Percentiles rank a stretch among this genome's conserved stretches.
Conservation (phyloP, 1,140 invertebrate genomes). For the Parasteatoda tepidariorum region DNA sequence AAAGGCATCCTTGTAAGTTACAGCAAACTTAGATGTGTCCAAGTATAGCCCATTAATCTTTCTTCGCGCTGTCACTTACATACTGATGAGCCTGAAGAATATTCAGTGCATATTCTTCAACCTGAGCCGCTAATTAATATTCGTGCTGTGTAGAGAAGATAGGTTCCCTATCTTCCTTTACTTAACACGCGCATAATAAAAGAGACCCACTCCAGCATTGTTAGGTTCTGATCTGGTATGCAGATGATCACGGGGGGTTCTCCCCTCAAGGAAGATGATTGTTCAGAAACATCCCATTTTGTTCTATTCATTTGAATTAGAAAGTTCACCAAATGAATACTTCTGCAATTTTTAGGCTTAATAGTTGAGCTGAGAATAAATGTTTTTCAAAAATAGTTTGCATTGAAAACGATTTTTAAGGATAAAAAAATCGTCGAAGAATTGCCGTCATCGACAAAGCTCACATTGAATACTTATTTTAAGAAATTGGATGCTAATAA, state of each 20-base stretch:
- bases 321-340: conserved; percentile 20
- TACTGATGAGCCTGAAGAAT: conserved; percentile 54
- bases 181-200: conserved; percentile 54
- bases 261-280: conserved; percentile 19
- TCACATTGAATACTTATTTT: too few species aligned
- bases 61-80: conserved; percentile 45
- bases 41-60: conserved; percentile 56
- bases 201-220: conserved; percentile 35
- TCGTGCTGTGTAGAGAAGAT: conserved; percentile 53
- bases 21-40: conserved; percentile 51
- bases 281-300: too few species aligned
- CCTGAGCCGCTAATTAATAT: conserved; percentile 53
- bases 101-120: conserved; percentile 55
- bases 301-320: conserved; percentile 31
- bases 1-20: conserved; percentile 57
- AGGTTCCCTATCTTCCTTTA: conserved; percentile 52
- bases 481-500: too few species aligned
- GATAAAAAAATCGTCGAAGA: too few species aligned
- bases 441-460: too few species aligned
- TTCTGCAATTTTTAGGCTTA: too few species aligned
- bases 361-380: too few species aligned
- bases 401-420: too few species aligned
- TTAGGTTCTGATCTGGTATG: conserved; percentile 53
- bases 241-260: conserved; percentile 6
- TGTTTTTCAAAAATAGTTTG: too few species aligned